Conservation (phyloP, 1,140 invertebrate genomes). For the Rhopalosiphum padi region DNA sequence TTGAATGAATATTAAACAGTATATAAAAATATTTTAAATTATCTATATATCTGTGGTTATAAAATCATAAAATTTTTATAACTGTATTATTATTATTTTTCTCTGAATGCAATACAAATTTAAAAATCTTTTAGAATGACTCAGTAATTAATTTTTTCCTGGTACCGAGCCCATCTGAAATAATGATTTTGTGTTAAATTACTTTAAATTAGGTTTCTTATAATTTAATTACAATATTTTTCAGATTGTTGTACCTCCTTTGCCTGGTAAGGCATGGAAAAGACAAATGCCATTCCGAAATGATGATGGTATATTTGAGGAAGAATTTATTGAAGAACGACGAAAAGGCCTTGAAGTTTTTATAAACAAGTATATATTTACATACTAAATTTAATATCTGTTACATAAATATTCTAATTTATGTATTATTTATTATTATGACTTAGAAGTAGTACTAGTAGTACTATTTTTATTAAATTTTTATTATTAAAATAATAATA, state of each 20-base stretch:
- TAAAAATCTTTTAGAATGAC: not conserved
- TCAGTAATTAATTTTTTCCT: too few species aligned
- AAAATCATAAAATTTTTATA: too few species aligned
- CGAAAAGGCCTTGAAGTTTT: constrained; percentile 97
- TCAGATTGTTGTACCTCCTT: constrained; percentile 95
- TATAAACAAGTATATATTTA: constrained; percentile 89
- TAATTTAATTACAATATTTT: constrained; percentile 58
- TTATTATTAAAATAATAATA: too few species aligned
- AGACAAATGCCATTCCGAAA: constrained; percentile 96
- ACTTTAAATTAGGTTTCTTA: not conserved
- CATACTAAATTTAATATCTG: not conserved
- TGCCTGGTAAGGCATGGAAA: constrained; percentile 98
- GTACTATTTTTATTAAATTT: too few species aligned
- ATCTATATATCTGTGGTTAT: too few species aligned
- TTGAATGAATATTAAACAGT: not conserved
- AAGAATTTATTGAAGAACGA: constrained; percentile 99
- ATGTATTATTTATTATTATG: not conserved
- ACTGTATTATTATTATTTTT: too few species aligned
- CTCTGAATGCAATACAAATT: not conserved
- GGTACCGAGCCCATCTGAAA: too few species aligned
- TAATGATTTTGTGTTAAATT: not conserved
- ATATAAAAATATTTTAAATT: not conserved
- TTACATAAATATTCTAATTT: not conserved
- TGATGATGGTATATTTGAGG: constrained; percentile 99
- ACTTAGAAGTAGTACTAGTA: too few species aligned